Evolutionary conservation across 2,113 vertebrate species (phyloP).

Genomic region (Micronisus gabar): DNA sequence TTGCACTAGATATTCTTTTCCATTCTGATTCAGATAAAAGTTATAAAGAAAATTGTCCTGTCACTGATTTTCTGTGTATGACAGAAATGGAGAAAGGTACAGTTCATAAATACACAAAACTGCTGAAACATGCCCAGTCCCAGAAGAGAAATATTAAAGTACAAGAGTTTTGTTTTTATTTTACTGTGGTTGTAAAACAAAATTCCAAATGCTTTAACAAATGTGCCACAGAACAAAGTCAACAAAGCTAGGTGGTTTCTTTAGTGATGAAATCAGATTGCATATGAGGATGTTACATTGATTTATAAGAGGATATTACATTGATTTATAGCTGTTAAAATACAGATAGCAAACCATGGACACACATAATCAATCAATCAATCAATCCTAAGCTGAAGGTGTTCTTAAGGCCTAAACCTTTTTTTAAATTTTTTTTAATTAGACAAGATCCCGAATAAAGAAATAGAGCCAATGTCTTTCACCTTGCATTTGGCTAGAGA

Average conservation of each 20-base stretch:
- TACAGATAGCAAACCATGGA: background rate
- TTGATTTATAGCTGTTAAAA: background rate
- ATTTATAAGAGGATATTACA: background rate
- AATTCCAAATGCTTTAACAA: background rate
- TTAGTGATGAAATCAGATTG: background rate
- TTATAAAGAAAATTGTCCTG: background rate
- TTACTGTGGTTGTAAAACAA: background rate
- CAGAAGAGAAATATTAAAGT: background rate
- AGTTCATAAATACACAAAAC: background rate
- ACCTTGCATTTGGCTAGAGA: background rate
- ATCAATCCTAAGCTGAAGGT: background rate
- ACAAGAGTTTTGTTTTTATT: background rate
- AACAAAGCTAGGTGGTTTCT: background rate
- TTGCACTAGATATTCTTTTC: background rate
- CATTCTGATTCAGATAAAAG: background rate
- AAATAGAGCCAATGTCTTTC: background rate
- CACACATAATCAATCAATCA: background rate
- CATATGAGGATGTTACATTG: background rate
- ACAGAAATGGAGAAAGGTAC: background rate
- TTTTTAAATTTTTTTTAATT: background rate
- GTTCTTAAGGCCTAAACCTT: background rate
- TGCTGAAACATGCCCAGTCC: background rate
- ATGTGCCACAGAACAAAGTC: background rate
- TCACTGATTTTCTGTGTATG: background rate
- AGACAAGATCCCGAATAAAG: background rate